Percentiles rank a stretch among this genome's conserved stretches.
Evolutionary conservation across 1,140 invertebrate genomes (phyloP).

Genomic region (Thaumetopoea pityocampa): DNA sequence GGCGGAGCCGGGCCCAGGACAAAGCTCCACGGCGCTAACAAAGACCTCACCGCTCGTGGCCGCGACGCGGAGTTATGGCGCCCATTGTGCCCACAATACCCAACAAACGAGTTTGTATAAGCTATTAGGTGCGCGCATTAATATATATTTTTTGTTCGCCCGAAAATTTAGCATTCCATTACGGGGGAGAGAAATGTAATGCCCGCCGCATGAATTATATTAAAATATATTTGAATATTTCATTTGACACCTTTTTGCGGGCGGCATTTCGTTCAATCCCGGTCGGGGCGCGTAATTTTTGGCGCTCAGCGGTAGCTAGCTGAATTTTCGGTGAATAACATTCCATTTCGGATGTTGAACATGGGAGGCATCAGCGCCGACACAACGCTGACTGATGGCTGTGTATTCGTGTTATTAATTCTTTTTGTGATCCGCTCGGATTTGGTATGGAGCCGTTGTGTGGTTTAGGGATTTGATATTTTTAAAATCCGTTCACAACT

Average conservation of each 20-base stretch:
- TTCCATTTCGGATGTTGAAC: conserved; percentile 71
- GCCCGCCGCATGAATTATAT: conserved; percentile 75
- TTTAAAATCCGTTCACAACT: too few species aligned
- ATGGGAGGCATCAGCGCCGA: conserved; percentile 69
- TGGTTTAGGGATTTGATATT: too few species aligned
- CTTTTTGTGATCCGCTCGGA: conserved; percentile 49
- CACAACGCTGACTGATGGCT: conserved; percentile 68
- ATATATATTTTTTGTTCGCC: conserved; percentile 75
- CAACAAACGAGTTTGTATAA: conserved; percentile 76
- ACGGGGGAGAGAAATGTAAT: conserved; percentile 74
- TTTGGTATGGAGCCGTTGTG: conserved; percentile 21
- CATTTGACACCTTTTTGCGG: conserved; percentile 74
- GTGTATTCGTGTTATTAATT: conserved; percentile 62
- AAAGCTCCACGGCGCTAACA: conserved; percentile 63
- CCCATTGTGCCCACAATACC: conserved; percentile 73
- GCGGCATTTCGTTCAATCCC: conserved; percentile 71
- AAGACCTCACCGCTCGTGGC: conserved; percentile 71
- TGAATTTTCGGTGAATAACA: conserved; percentile 71
- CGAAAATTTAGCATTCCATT: conserved; percentile 75
- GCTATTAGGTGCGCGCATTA: conserved; percentile 75
- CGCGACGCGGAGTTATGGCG: conserved; percentile 72
- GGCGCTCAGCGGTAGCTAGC: conserved; percentile 61
- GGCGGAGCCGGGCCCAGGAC: conserved; percentile 57
- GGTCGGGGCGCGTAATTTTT: conserved; percentile 66
- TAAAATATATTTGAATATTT: conserved; percentile 77